Percentiles rank a stretch among this genome's conserved stretches.
Evolutionary conservation across 2,113 vertebrate species (phyloP).

Genomic region (Lynx canadensis): DNA sequence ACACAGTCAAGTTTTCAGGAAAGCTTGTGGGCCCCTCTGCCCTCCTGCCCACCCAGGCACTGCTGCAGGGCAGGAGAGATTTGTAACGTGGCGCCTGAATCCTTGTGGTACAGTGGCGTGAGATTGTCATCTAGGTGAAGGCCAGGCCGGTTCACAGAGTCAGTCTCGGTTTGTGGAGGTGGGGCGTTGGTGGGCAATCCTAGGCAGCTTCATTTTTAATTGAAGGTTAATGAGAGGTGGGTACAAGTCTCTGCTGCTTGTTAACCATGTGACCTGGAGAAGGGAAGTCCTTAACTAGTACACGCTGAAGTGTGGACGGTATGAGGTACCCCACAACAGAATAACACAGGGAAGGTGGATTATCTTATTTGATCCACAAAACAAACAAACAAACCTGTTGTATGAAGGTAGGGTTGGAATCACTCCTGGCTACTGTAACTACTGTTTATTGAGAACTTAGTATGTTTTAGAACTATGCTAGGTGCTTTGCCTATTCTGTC

Average conservation of each 20-base stretch:
- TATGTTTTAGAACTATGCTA: not conserved
- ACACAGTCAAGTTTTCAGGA: not conserved
- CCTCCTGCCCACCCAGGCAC: not conserved
- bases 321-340: not conserved
- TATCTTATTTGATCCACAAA: not conserved
- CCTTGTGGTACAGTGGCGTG: not conserved
- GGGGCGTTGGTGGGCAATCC: not conserved
- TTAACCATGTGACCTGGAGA: not conserved
- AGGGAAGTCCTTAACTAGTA: not conserved
- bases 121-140: not conserved
- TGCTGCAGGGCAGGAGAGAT: not conserved
- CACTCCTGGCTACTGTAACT: not conserved
- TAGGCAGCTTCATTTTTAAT: not conserved
- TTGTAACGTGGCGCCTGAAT: not conserved
- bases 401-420: not conserved
- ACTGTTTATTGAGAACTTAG: not conserved
- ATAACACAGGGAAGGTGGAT: not conserved
- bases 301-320: rapidly evolving
- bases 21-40: rapidly evolving
- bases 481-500: not conserved
- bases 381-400: not conserved
- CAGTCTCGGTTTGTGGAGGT: not conserved
- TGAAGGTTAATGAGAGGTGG: not conserved
- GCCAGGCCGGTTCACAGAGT: not conserved
- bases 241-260: not conserved